These are phyloP conservation scores for Acomys russatus DNA, from an alignment of 2,797 vertebrate genomes.

Conservation along the genomic window DNA sequence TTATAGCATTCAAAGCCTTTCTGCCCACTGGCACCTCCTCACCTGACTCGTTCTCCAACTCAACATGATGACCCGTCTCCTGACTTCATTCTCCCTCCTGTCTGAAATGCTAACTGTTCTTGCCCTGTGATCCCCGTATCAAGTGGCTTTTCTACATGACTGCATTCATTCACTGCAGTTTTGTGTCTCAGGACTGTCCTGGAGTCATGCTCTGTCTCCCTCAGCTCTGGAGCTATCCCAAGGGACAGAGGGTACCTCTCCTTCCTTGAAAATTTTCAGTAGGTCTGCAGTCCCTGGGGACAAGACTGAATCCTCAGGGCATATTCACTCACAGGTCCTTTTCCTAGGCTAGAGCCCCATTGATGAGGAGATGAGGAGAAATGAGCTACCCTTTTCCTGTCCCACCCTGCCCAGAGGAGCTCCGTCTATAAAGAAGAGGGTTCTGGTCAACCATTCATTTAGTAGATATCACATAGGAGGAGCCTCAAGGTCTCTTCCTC, in stretches of 20 bases:
- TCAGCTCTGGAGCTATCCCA: not conserved
- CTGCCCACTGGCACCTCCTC: too few species aligned
- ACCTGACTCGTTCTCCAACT: not conserved
- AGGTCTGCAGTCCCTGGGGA: not conserved
- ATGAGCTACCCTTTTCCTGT: too few species aligned
- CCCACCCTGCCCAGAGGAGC: not conserved
- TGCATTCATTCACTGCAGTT: not conserved
- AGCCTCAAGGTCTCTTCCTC: not conserved
- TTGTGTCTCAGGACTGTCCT: not conserved
- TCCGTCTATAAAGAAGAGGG: not conserved
- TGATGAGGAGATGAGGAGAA: not conserved
- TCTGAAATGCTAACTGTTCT: not conserved
- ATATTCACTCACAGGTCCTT: not conserved
- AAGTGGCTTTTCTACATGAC: not conserved
- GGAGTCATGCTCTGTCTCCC: not conserved
- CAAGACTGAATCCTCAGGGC: not conserved
- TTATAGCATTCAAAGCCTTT: not conserved
- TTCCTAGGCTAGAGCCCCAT: fast-evolving
- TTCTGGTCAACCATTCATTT: not conserved
- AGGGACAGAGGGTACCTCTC: not conserved
- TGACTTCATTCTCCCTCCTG: not conserved
- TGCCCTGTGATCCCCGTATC: not conserved
- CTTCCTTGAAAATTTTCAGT: not conserved
- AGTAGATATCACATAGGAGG: not conserved
- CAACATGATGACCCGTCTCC: not conserved